Base-by-base conservation (phyloP, 2,888 invertebrate genomes). In the Taphrorychus bicolor region DNA sequence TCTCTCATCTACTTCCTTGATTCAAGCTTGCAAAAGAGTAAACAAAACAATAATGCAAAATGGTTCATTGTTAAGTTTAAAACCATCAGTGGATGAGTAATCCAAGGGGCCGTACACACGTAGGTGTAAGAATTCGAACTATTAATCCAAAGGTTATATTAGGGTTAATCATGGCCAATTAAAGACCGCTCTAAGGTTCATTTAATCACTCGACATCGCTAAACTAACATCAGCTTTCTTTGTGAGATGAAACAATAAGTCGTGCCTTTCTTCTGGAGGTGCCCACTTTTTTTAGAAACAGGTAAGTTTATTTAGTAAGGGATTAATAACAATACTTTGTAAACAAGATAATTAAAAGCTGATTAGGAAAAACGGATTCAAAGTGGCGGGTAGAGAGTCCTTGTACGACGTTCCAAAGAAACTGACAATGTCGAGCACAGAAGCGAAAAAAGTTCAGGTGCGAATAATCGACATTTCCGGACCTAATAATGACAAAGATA, bases 401-500 rank as follows among this genome's bases (percentile, higher is more conserved):
- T 17, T 65, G 16, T 70, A 70, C 70, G 70, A 70, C 70, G 51
- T 70, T 11, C 70, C 70, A 2, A 70, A 68, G 59, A 70, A 70
- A 52, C 24, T 70, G 0, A 54, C 14, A 2, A 65, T 65, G 59
- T 58, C 53, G 17, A 51, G 1, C 5, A n/a, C 42, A 3, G 54
- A 61, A 61, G 53, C 45, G 19, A 61, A 54, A 42, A 61, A 45
- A 45, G 32, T 24, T n/a, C 19, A 54, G 5, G 51, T 51, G 22
- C 16, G 22, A 5, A 51, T 21, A 17, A 19, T 54, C 54, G 57
- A 57, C 7, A 7, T 18, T 5, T 21, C 51, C 2, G 22, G 19
- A 19, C 11, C 18, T 2, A 11, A 51, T 45, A 48, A 63, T 14
- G 32, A 52, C 14, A 22, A 61, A 41, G 52, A 32, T n/a, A n/a